Evolutionary conservation across 2,888 invertebrate species (phyloP).

Genomic region (Mythimna albipuncta): DNA sequence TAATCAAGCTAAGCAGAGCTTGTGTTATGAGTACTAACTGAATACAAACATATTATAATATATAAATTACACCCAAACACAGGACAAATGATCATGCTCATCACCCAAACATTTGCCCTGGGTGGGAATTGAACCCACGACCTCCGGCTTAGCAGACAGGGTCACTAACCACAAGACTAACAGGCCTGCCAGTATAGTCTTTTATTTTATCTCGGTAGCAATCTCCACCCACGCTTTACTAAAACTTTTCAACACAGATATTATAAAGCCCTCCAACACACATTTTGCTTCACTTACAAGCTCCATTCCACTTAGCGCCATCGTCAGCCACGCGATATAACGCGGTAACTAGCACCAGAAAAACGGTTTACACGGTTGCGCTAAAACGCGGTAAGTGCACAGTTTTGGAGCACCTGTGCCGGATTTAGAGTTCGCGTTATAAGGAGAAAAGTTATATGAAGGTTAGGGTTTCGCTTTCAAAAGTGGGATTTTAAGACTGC

Average conservation of each 20-base stretch:
- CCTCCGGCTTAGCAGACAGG: too few relatives aligned
- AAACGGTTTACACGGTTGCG: slow-evolving; percentile 44
- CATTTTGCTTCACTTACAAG: slow-evolving; percentile 27
- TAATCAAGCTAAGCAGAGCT: too few relatives aligned
- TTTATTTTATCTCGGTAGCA: too few relatives aligned
- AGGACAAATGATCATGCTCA: too few relatives aligned
- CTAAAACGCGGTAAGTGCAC: slow-evolving; percentile 57
- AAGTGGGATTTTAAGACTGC: slow-evolving; percentile 29
- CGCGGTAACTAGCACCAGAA: slow-evolving; percentile 44
- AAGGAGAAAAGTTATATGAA: slow-evolving; percentile 20
- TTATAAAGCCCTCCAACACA: slow-evolving; percentile 21
- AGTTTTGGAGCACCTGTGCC: slow-evolving; percentile 54
- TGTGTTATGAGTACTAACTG: too few relatives aligned
- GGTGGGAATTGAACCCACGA: too few relatives aligned
- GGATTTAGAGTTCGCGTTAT: slow-evolving; percentile 31
- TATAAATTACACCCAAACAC: too few relatives aligned
- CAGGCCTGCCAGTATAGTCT: too few relatives aligned
- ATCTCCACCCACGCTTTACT: not conserved
- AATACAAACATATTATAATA: too few relatives aligned
- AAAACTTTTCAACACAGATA: slow-evolving; percentile 24
- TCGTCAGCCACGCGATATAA: slow-evolving; percentile 39
- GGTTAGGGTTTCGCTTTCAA: not conserved
- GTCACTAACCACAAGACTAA: too few relatives aligned
- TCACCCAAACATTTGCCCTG: too few relatives aligned
- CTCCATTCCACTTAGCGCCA: slow-evolving; percentile 28